These are phyloP conservation scores for Stegastes partitus DNA, from an alignment of 2,113 vertebrate genomes.

Conservation along the genomic window DNA sequence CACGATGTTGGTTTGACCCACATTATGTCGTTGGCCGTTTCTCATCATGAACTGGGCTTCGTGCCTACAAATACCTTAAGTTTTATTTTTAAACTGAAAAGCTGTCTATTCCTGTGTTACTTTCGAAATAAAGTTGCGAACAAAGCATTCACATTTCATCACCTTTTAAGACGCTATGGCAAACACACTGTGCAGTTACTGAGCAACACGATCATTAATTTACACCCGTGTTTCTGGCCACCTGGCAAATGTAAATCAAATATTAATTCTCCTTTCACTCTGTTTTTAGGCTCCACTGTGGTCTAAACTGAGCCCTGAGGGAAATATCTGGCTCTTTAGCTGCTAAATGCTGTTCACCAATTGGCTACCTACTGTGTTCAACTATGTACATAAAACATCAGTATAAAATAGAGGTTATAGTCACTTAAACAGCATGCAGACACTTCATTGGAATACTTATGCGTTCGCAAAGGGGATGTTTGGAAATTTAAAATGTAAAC, in stretches of 20 bases:
- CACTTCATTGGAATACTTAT: neutral
- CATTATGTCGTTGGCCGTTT: slow-evolving; percentile 1
- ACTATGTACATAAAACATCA: slow-evolving; percentile 5
- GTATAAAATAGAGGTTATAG: neutral
- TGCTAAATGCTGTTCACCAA: neutral
- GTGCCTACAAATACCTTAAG: neutral
- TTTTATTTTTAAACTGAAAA: neutral
- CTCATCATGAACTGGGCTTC: neutral
- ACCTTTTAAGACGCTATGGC: slow-evolving; percentile 14
- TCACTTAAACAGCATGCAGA: neutral
- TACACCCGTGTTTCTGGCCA: slow-evolving; percentile 14
- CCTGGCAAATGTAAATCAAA: slow-evolving; percentile 10
- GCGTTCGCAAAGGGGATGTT: neutral
- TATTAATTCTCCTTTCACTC: neutral
- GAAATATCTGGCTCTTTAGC: slow-evolving; percentile 9
- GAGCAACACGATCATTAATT: slow-evolving; percentile 4
- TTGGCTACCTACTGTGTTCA: neutral
- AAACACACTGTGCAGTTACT: neutral
- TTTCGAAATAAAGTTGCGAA: neutral
- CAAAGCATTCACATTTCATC: neutral
- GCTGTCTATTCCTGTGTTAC: neutral
- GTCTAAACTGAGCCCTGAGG: neutral
- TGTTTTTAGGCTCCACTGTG: neutral
- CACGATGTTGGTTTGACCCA: neutral
- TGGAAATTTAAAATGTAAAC: slow-evolving; percentile 2